Evolutionary conservation across 2,113 vertebrate genomes (phyloP), one percentile per base, ranked within the genome.

Genomic region (Oryctolagus cuniculus): DNA sequence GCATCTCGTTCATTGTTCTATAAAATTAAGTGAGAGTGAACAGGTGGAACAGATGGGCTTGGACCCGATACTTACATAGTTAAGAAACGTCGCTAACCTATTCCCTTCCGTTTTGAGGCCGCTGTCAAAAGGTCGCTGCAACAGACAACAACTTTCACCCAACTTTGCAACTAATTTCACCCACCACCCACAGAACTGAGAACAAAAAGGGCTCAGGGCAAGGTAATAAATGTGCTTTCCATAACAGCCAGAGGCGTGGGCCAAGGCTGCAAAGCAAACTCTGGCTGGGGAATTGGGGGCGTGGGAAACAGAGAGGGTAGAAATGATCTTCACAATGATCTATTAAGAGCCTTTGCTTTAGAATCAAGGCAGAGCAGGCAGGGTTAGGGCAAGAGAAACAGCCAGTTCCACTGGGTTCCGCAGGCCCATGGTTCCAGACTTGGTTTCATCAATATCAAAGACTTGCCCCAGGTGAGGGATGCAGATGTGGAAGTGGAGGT

Each of bases 31-130:
- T 97, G 97, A 99, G 97, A 99, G 77, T 98, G 97, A 98, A 99
- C 98, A 98, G 98, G 98, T 98, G 87, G 97, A 98, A 99, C 98
- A 98, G 98, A 98, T 98, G 87, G 94, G 95, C 98, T 95, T 87
- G 31, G 95, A 94, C 91, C 97, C 92, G 8, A 95, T 99, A 99
- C 99, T 99, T 99, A 99, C 99, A 98, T 99, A 99, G 98, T 99
- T 99, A 98, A 99, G 99, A 99, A 98, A 99, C 96, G 99, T 99
- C 93, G 99, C 99, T 99, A 99, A 99, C 99, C 99, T 99, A 99
- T 99, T 99, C 98, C 99, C 99, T 98, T 99, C 99, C 98, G 98
- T 97, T 99, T 98, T 99, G 98, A 99, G 99, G 98, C 98, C 99
- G 98, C 98, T 99, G 99, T 99, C 99, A 99, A 99, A 99, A 98